Evolutionary conservation across 2,888 invertebrate species (phyloP), one percentile per base, ranked within the genome.

Genomic region (Gymnoscelis rufifasciata): DNA sequence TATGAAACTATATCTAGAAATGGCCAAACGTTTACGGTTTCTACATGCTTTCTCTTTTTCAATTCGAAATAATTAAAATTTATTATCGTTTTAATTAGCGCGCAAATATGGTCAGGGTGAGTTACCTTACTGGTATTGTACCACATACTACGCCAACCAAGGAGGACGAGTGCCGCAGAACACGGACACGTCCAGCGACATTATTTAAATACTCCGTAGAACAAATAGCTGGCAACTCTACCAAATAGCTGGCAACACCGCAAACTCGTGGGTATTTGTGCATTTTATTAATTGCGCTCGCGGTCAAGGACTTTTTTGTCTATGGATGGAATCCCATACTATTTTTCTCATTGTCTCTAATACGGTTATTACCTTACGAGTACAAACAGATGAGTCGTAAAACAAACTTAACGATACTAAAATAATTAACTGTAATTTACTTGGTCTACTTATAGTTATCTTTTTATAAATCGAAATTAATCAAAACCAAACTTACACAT

Each of bases 121-220:
- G 45, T 42, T 45, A 38, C 13, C n/a, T 15, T 48, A 40, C 48
- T 40, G 43, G 43, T 43, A 42, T 11, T 31, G 1, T 42, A 2
- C 19, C 19, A 14, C 27, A 23, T 41, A 13, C 45, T 28, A 19
- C 38, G 41, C 42, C 19, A 4, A 40, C 28, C 40, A 48, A 47
- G 44, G 47, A 51, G 45, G 51, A 52, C 51, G 47, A 47, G 53
- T 52, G 55, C 56, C 50, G 47, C 43, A 47, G 41, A 37, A 46
- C 52, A 45, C 33, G 45, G 46, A 48, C 51, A 47, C 39, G 51
- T 51, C 43, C 29, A 26, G 52, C 49, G 13, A 37, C 52, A 57
- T 57, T 57, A 57, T 57, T 56, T 54, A 57, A 56, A 57, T 57
- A 56, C 52, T 51, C 39, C 46, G 36, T 50, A 40, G 47, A 47